phyloP scores from a whole-genome alignment of 1,140 invertebrate species.

The Procambarus clarkii region DNA sequence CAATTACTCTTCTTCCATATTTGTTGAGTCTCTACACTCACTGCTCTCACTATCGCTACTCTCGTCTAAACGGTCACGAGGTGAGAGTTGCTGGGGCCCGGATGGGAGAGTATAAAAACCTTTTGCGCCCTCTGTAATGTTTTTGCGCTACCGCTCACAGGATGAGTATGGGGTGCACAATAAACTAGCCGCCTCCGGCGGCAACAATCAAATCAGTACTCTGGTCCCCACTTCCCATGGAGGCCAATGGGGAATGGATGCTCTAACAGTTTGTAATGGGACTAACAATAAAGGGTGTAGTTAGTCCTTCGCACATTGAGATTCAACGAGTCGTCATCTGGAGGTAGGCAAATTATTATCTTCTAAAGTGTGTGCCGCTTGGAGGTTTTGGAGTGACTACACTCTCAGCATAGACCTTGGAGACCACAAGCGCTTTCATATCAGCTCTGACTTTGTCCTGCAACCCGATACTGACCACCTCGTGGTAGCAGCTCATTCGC shows the following conservation, averaged over 20 bases:
- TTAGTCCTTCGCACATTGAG: slow-evolving; percentile 16
- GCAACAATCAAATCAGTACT: too few relatives aligned
- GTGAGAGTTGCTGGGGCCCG: slow-evolving; percentile 3
- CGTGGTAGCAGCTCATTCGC: background rate
- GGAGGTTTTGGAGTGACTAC: background rate
- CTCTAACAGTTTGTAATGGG: slow-evolving; percentile 31
- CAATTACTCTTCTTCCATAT: background rate
- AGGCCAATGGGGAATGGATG: slow-evolving; percentile 15
- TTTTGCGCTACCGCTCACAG: too few relatives aligned
- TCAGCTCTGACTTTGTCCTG: slow-evolving; percentile 11
- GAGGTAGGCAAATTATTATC: background rate
- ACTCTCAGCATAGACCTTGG: slow-evolving; percentile 16
- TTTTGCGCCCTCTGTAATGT: too few relatives aligned
- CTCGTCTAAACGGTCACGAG: slow-evolving; percentile 20
- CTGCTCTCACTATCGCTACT: background rate
- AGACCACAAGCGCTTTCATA: slow-evolving; percentile 37
- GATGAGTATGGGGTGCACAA: too few relatives aligned
- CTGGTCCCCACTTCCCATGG: background rate
- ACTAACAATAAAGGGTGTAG: slow-evolving; percentile 26
- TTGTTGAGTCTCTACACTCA: slow-evolving; percentile 23
- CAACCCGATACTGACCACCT: slow-evolving; percentile 9
- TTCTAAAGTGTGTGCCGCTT: background rate
- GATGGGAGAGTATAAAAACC: background rate
- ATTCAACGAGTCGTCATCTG: slow-evolving; percentile 33
- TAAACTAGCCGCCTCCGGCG: too few relatives aligned